Conservation (phyloP, 2,888 invertebrate species). For the Pasiphila rectangulata region DNA sequence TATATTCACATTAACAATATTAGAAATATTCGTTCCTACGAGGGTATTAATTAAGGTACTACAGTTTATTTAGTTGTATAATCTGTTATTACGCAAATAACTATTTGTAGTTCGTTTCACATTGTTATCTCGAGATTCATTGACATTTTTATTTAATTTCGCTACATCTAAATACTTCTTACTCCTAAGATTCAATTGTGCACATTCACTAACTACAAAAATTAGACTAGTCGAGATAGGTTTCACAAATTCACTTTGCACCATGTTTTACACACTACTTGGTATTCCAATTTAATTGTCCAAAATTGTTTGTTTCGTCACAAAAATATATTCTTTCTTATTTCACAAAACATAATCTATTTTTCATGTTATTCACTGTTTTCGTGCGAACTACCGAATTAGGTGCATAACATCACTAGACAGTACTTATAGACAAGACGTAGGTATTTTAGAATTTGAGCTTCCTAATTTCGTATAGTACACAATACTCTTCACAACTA, state of each 20-base stretch:
- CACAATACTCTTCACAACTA: conserved; percentile 9
- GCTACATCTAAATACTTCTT: not conserved
- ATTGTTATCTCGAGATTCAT: no score
- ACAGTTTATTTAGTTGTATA: no score
- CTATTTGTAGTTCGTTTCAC: no score
- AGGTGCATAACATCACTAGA: conserved; percentile 21
- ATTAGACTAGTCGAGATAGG: conserved; percentile 11
- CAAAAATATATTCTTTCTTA: conserved; percentile 47
- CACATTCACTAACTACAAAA: conserved; percentile 24
- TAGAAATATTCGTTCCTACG: no score
- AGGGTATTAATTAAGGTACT: no score
- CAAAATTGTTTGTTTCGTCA: conserved; percentile 33
- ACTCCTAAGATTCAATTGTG: conserved; percentile 8
- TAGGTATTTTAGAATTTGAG: conserved; percentile 22
- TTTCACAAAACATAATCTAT: conserved; percentile 36
- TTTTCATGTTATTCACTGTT: conserved; percentile 14
- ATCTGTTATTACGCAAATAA: no score
- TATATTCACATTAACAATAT: no score
- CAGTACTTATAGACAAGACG: conserved; percentile 5
- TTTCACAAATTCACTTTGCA: conserved; percentile 21
- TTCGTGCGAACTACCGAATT: conserved; percentile 20
- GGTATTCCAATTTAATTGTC: conserved; percentile 29
- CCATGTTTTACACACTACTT: conserved; percentile 21
- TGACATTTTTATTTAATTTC: no score
- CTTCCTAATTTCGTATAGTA: conserved; percentile 18